Conservation (phyloP, 2,888 invertebrate species). For the Abscondita cerata region DNA sequence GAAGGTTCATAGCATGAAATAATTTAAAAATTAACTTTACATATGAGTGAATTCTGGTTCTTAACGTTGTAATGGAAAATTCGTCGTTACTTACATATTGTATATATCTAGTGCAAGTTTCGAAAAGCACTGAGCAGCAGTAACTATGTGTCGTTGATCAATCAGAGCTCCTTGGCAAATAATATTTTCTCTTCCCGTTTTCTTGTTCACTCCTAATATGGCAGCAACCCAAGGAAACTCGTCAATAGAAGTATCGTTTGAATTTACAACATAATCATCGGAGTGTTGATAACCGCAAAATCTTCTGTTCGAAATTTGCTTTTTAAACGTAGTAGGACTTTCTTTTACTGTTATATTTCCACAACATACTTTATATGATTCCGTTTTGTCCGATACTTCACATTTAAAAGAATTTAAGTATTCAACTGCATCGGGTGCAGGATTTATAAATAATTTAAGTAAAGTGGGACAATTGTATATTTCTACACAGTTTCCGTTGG, state of each 20-base stretch:
- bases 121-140: slow-evolving; percentile 1
- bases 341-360: background rate
- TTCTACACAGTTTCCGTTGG: background rate
- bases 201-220: background rate
- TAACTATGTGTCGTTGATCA: background rate
- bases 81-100: background rate
- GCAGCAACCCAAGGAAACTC: slow-evolving; percentile 10
- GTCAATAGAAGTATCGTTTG: slow-evolving; percentile 3
- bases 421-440: background rate
- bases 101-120: background rate
- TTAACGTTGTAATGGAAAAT: too few species aligned
- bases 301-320: background rate
- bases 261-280: background rate
- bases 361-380: background rate
- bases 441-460: background rate
- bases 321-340: background rate
- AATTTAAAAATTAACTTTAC: too few species aligned
- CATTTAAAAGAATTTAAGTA: background rate
- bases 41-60: too few species aligned
- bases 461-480: background rate
- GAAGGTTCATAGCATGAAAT: too few species aligned
- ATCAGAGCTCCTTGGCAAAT: background rate
- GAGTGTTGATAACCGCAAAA: slow-evolving; percentile 7
- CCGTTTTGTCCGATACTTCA: background rate
- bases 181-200: background rate